Evolutionary conservation across 2,888 invertebrate species (phyloP), one percentile per base, ranked within the genome.

Genomic region (Callosobruchus maculatus): DNA sequence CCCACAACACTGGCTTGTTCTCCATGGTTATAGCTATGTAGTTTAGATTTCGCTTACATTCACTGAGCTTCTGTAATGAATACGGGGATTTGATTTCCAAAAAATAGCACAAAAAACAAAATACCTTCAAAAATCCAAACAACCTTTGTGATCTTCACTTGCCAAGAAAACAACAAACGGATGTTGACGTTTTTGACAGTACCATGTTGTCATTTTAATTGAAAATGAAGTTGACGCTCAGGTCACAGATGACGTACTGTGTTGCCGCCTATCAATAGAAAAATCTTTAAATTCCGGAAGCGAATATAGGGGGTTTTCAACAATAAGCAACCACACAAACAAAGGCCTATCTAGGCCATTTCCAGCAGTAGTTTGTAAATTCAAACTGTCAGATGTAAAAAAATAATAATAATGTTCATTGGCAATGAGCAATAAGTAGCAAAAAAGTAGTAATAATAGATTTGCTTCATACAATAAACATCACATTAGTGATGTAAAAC

Each of bases 1-100:
- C 73, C 77, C 77, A 78, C 49, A 78, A 73, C 13, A 73, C 67
- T 22, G 76, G 74, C 31, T 69, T 77, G 69, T 73, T 71, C n/a
- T 76, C 76, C 78, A 78, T 78, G 68, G 67, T 76, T 72, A 67
- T 70, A 73, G 66, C 68, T 20, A 22, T 26, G 67, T 70, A 49
- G 49, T 49, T 49, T 18, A 49, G 49, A 49, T 49, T 49, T 49
- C 49, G 49, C 13, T 49, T 49, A 49, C 49, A 49, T 49, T 49
- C 49, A 49, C 49, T 49, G 49, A 49, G 49, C 49, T 49, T 49
- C 49, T 49, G 49, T 49, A 49, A 49, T 18, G 49, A 49, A 49
- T 49, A 49, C 49, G 49, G 49, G 49, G 49, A 49, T 49, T 49
- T 49, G 49, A 49, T 49, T 49, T 49, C 49, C 49, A 49, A 49